A percentile compares a stretch with the other conserved stretches of the same genome.
Evolutionary conservation across 2,113 vertebrate genomes (phyloP).

Genomic region (Rostratula benghalensis): DNA sequence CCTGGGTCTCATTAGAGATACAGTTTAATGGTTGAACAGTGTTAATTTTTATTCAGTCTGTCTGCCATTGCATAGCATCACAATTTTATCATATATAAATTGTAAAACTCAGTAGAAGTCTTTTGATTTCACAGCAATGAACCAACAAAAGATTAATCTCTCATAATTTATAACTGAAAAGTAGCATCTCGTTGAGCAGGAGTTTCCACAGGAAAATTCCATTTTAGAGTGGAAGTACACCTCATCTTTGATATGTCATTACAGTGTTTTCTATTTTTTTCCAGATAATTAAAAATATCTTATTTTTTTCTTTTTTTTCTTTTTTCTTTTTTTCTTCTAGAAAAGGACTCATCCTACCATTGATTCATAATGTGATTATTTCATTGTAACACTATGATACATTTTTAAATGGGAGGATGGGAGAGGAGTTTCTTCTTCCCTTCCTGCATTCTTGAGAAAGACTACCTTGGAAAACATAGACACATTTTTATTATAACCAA

Average conservation of each 20-base stretch:
- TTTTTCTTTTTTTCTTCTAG: not conserved
- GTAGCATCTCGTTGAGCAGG: not conserved
- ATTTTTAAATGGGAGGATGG: not conserved
- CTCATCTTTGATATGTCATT: not conserved
- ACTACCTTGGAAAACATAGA: not conserved
- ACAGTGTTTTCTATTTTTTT: not conserved
- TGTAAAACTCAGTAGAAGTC: not conserved
- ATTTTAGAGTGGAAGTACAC: not conserved
- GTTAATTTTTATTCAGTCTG: not conserved
- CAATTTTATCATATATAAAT: not conserved
- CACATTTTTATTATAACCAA: not conserved
- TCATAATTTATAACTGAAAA: not conserved
- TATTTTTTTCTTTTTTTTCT: not conserved
- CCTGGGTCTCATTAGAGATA: not conserved
- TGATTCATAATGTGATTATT: not conserved
- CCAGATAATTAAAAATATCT: not conserved
- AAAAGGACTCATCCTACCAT: not conserved
- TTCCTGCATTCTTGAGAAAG: not conserved
- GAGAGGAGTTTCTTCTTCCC: not conserved
- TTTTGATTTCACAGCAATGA: not conserved
- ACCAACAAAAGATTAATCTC: not conserved
- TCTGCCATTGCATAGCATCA: not conserved
- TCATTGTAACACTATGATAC: not conserved
- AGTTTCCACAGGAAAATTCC: not conserved
- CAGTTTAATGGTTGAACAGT: not conserved